phyloP scores from a whole-genome alignment of 2,797 vertebrate species.

The Dendrocincla fuliginosa region DNA sequence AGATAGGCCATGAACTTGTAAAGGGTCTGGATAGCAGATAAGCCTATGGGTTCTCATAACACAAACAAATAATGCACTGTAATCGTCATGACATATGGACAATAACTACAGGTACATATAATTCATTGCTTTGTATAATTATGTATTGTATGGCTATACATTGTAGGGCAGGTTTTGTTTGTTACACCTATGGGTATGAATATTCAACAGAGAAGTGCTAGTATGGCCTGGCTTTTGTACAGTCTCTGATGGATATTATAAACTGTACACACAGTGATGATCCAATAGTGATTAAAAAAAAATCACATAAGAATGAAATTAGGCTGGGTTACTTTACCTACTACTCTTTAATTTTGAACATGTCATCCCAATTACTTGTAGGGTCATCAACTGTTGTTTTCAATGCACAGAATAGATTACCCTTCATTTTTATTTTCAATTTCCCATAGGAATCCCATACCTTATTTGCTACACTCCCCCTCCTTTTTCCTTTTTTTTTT shows the following conservation, averaged over 20 bases:
- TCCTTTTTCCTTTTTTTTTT: rapidly evolving
- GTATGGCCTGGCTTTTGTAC: not conserved
- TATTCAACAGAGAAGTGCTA: not conserved
- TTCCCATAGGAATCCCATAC: not conserved
- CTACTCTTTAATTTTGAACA: not conserved
- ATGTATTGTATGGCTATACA: not conserved
- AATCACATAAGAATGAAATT: not conserved
- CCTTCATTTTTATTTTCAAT: not conserved
- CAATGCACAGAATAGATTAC: not conserved
- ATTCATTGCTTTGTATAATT: not conserved
- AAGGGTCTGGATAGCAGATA: not conserved
- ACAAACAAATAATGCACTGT: not conserved
- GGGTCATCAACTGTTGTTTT: not conserved
- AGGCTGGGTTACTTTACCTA: not conserved
- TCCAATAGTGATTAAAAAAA: not conserved
- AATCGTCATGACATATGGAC: not conserved
- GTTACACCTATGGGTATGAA: not conserved
- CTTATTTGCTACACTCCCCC: not conserved
- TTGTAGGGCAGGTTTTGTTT: not conserved
- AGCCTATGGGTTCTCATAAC: not conserved
- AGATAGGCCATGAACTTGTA: not conserved
- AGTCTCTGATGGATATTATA: not conserved
- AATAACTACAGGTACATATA: not conserved
- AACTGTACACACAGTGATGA: not conserved
- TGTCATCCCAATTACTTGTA: not conserved